phyloP scores from a whole-genome alignment of 2,888 invertebrate species.

The Conistra vaccinii region DNA sequence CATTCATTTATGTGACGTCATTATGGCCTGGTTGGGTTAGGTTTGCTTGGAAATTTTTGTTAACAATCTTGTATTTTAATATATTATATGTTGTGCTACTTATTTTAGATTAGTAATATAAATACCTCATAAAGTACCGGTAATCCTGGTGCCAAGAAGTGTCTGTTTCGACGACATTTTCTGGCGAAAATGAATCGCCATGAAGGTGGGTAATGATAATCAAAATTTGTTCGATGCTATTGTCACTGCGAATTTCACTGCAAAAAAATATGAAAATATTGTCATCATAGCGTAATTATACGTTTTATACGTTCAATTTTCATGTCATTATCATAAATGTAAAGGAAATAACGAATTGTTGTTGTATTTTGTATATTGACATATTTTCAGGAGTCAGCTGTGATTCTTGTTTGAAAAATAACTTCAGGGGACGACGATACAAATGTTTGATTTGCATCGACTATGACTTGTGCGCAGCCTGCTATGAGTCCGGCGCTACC shows the following conservation, averaged over 20 bases:
- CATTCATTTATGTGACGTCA: constrained; percentile 90
- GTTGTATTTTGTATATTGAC: constrained; percentile 80
- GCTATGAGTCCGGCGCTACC: constrained; percentile 97
- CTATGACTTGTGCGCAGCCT: constrained; percentile 99
- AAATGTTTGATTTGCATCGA: constrained; percentile 99
- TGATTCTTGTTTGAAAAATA: constrained; percentile 99
- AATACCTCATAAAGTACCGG: constrained; percentile 88
- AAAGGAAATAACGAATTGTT: constrained; percentile 69
- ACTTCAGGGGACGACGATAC: constrained; percentile 99
- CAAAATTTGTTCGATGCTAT: constrained; percentile 90
- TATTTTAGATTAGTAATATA: constrained; percentile 89
- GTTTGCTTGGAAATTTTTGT: constrained; percentile 93
- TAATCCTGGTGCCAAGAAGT: constrained; percentile 88
- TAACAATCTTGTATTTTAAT: constrained; percentile 92
- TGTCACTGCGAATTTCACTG: constrained; percentile 85
- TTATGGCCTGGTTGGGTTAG: constrained; percentile 94
- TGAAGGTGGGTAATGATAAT: constrained; percentile 95
- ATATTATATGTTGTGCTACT: constrained; percentile 91
- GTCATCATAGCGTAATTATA: constrained; percentile 65
- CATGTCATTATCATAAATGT: constrained; percentile 52
- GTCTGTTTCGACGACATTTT: constrained; percentile 86
- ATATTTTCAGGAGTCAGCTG: constrained; percentile 98
- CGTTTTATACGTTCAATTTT: constrained; percentile 61
- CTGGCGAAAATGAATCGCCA: constrained; percentile 96
- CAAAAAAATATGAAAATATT: constrained; percentile 75